phyloP scores from a whole-genome alignment of 1,140 invertebrate genomes.

The Hyposmocoma kahamanoa region DNA sequence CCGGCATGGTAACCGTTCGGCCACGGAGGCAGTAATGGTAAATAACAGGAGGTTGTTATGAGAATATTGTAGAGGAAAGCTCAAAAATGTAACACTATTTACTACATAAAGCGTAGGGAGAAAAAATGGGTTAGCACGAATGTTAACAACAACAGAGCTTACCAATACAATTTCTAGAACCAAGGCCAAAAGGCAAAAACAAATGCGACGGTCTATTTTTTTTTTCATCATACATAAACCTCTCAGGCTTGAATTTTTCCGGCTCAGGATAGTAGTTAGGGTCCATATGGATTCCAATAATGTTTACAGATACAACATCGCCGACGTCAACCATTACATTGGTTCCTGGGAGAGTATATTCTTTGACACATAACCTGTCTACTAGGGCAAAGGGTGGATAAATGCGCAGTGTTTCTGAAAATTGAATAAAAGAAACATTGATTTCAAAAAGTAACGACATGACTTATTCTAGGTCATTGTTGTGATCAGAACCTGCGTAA shows the following conservation, averaged over 20 bases:
- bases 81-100: no score
- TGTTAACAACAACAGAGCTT: no score
- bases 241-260: constrained; percentile 75
- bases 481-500: no score
- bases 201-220: constrained; percentile 67
- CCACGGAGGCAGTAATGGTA: no score
- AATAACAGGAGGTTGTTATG: no score
- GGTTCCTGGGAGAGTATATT: constrained; percentile 69
- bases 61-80: no score
- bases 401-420: constrained; percentile 77
- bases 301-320: constrained; percentile 59
- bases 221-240: constrained; percentile 72
- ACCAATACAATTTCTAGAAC: constrained; percentile 84
- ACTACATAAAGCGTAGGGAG: no score
- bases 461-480: no score
- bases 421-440: no score
- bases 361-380: constrained; percentile 65
- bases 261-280: constrained; percentile 75
- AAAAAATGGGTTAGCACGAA: no score
- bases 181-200: constrained; percentile 82
- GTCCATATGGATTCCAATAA: constrained; percentile 76
- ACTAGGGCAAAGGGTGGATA: constrained; percentile 74
- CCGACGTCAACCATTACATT: constrained; percentile 57
- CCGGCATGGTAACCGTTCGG: no score
- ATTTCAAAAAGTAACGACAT: no score